Conservation (phyloP, 2,797 vertebrate genomes). For the Phoxinus dragarum region DNA sequence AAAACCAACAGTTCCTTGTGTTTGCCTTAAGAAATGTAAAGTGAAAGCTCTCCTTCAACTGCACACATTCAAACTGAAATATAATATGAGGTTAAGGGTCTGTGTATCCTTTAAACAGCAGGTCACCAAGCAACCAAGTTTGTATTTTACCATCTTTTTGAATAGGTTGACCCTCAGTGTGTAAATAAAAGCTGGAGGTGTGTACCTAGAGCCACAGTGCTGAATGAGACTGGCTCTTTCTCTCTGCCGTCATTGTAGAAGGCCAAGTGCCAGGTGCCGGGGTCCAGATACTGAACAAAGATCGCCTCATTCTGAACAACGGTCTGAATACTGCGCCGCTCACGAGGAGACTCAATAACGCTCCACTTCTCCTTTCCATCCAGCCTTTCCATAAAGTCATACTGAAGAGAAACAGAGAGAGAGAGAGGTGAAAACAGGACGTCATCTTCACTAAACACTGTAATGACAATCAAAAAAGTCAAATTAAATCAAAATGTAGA, state of each 20-base stretch:
- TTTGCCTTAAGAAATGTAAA: conserved; percentile 18
- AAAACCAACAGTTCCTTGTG: not conserved
- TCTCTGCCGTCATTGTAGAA: conserved; percentile 91
- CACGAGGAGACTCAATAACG: conserved; percentile 86
- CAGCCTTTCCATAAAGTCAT: conserved; percentile 90
- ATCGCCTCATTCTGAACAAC: conserved; percentile 88
- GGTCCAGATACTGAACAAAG: conserved; percentile 87
- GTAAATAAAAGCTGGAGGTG: conserved; percentile 30
- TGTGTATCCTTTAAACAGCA: not conserved
- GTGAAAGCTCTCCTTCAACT: not conserved
- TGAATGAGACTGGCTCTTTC: conserved; percentile 87
- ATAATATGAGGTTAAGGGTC: not conserved
- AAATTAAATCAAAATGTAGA: conserved; percentile 45
- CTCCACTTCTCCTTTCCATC: conserved; percentile 92
- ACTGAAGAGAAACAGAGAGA: conserved; percentile 70
- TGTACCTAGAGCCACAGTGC: conserved; percentile 84
- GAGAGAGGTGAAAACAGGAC: conserved; percentile 12
- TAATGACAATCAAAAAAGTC: conserved; percentile 17
- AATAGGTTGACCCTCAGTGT: conserved; percentile 3
- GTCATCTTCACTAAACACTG: conserved; percentile 8
- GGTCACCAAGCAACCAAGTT: conserved; percentile 9
- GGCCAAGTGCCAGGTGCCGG: conserved; percentile 87
- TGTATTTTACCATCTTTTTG: conserved; percentile 5
- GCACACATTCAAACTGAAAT: not conserved
- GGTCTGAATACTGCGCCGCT: conserved; percentile 86